Base-by-base conservation (phyloP, 1,140 invertebrate genomes). In the Heliothis subflexa region DNA sequence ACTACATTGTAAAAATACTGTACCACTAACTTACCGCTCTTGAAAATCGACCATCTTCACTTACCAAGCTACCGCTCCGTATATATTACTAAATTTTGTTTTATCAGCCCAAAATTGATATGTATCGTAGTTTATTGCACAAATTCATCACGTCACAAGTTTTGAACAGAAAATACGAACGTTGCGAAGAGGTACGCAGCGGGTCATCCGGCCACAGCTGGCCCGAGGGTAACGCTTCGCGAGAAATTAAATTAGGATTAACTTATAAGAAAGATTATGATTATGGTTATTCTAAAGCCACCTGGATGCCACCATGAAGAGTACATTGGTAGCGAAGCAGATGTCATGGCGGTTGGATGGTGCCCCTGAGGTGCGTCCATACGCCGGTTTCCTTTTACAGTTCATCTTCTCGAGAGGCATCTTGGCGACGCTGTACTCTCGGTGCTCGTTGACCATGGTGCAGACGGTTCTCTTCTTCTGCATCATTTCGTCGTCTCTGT, bases 401-500 rank as follows among this genome's bases (percentile, higher is more conserved):
- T 96, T 96, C 97, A 98, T 97, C 86, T 96, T 96, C 78, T 97
- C 97, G 68, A 97, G 93, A 0, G 97, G 97, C 95, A 98, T 96
- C 89, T 96, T 96, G 84, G 97, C 97, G 50, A 98, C 95, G 82
- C 95, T 96, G 93, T 98, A 98, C 88, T 98, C 97, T 25, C 97
- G 95, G 87, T 97, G 97, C 87, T 97, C 97, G 82, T 94, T 95
- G 25, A 94, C 87, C 96, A 97, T 97, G 52, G 96, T 97, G 91
- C 97, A 98, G 28, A 97, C 95, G 0, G 97, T 97, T 59, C 97
- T 95, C 89, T 98, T 98, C 94, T 97, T 98, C 82, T 97, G 96
- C 96, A 98, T 97, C 95, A 97, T 97, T 86, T 98, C 97, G 88
- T 98, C 97, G 82, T 98, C 97, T 74, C 97, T 96, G 88, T 97